Evolutionary conservation across 2,888 invertebrate species (phyloP).

Genomic region (Neoascia interrupta): DNA sequence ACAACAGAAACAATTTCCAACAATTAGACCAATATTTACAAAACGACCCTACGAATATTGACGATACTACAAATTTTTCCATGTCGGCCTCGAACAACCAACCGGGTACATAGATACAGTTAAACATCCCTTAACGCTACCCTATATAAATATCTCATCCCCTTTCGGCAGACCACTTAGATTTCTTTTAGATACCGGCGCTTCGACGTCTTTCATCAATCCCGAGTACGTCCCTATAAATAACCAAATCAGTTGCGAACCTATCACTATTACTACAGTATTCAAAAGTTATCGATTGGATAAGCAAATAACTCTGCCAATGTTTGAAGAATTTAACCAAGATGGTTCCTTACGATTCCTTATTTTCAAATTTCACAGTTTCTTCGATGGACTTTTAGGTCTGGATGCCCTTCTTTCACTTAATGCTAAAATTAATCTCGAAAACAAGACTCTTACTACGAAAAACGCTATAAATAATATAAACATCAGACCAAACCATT

Average conservation of each 20-base stretch:
- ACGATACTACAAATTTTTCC: not conserved
- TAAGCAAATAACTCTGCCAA: not conserved
- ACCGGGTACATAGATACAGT: constrained; percentile 11
- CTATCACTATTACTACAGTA: constrained; percentile 1
- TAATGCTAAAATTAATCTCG: constrained; percentile 3
- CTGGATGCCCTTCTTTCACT: not conserved
- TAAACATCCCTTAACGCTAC: not conserved
- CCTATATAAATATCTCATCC: constrained; percentile 7
- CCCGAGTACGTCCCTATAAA: not conserved
- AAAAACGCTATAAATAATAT: not conserved
- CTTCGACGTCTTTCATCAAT: not conserved
- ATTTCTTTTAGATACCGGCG: constrained; percentile 10
- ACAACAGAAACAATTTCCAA: not conserved
- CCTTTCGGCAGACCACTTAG: not conserved
- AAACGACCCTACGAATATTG: constrained; percentile 1
- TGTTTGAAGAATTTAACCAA: constrained; percentile 7
- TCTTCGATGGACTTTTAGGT: not conserved
- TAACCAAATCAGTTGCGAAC: not conserved
- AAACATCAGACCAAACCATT: not conserved
- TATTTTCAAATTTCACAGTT: constrained; percentile 18
- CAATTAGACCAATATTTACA: constrained; percentile 12
- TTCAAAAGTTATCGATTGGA: constrained; percentile 8
- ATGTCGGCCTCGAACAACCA: constrained; percentile 16
- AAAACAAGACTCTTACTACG: not conserved
- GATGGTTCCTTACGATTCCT: constrained; percentile 2